Evolutionary conservation across 2,113 vertebrate species (phyloP).

Genomic region (Gymnogyps californianus): DNA sequence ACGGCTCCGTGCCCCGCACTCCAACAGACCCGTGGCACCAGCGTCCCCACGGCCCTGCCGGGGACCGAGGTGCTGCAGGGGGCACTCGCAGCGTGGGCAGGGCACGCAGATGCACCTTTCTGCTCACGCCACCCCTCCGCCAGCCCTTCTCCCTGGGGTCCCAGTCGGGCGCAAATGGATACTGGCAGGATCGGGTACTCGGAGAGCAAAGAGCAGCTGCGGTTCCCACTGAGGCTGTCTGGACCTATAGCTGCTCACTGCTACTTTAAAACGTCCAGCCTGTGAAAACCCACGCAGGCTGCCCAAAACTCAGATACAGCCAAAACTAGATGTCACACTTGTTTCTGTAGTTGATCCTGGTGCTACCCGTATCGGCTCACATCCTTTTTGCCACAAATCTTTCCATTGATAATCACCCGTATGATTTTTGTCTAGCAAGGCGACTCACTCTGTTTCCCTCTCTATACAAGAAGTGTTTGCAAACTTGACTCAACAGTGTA

Average conservation of each 20-base stretch:
- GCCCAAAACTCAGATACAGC: not conserved
- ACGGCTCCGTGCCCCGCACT: fast-evolving
- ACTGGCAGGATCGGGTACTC: not conserved
- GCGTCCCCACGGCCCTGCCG: fast-evolving
- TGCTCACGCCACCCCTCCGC: not conserved
- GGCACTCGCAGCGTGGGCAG: fast-evolving
- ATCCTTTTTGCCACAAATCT: not conserved
- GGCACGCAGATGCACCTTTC: too few relatives aligned
- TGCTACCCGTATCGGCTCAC: not conserved
- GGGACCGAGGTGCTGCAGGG: not conserved
- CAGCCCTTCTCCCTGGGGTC: not conserved
- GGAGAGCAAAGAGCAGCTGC: not conserved
- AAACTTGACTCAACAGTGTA: not conserved
- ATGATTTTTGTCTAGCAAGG: not conserved
- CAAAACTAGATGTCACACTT: not conserved
- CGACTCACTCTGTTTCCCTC: not conserved
- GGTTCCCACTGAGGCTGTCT: not conserved
- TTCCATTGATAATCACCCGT: not conserved
- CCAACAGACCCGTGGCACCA: too few relatives aligned
- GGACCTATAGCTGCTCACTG: not conserved
- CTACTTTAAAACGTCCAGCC: not conserved
- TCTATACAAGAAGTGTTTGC: too few relatives aligned
- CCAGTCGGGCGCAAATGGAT: not conserved
- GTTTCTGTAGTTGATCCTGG: not conserved
- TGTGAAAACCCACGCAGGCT: not conserved